phyloP scores from a whole-genome alignment of 2,113 vertebrate genomes.

The Poicephalus meyeri region DNA sequence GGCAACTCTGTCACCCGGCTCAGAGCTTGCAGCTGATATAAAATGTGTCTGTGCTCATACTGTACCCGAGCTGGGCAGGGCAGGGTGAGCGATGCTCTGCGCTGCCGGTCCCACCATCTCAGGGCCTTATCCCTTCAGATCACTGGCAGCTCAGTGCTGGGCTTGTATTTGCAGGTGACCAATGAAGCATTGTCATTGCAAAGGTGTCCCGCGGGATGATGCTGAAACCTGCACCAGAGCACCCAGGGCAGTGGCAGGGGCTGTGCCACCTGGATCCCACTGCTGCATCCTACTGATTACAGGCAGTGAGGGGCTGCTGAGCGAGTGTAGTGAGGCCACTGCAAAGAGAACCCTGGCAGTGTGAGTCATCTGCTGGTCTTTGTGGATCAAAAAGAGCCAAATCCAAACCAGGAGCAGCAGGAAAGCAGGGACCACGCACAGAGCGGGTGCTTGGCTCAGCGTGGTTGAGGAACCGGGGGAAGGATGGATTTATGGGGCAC shows the following conservation, averaged over 20 bases:
- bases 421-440: accelerated
- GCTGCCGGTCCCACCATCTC: neutral
- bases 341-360: neutral
- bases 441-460: neutral
- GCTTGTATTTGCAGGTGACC: neutral
- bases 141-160: neutral
- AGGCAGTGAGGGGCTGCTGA: neutral
- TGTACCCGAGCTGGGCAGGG: neutral
- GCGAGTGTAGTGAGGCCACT: neutral
- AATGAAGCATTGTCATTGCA: neutral
- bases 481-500: accelerated
- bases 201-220: neutral
- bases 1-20: neutral
- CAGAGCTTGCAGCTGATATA: neutral
- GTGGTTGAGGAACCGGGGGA: neutral
- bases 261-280: neutral
- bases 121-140: neutral
- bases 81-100: neutral
- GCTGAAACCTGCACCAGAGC: neutral
- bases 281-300: neutral
- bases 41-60: neutral
- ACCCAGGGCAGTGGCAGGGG: neutral
- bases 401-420: neutral
- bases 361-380: neutral
- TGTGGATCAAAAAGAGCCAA: neutral